Percentiles rank a stretch among this genome's conserved stretches.
phyloP scores from a whole-genome alignment of 2,113 vertebrate species.

The Junco hyemalis region DNA sequence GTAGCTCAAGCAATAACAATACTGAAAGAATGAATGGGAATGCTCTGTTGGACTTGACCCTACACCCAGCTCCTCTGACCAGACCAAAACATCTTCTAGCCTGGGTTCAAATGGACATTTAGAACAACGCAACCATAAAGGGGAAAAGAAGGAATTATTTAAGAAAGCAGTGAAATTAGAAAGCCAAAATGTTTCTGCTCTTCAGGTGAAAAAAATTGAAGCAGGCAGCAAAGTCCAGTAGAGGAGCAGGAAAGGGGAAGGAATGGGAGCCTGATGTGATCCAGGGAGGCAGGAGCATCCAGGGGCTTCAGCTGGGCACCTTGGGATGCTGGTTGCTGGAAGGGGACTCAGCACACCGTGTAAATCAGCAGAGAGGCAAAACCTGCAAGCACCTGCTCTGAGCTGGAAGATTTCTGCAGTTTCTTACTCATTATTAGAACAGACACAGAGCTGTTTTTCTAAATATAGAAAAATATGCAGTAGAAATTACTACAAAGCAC shows the following conservation, averaged over 20 bases:
- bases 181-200: not conserved
- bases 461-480: not conserved
- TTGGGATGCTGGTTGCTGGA: not conserved
- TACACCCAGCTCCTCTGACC: not conserved
- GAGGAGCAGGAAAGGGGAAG: not conserved
- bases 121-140: not conserved
- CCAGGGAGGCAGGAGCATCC: not conserved
- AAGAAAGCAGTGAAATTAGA: not conserved
- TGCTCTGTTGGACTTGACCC: not conserved
- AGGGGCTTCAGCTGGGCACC: not conserved
- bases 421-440: not conserved
- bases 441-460: not conserved
- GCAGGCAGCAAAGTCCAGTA: not conserved
- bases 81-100: not conserved
- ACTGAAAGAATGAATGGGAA: not conserved
- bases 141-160: not conserved
- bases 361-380: not conserved
- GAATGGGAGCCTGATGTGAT: not conserved
- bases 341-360: not conserved
- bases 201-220: not conserved
- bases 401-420: not conserved
- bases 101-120: not conserved
- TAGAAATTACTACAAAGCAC: slow-evolving; percentile 11
- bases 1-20: not conserved
- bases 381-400: not conserved